Conservation (phyloP, 2,797 vertebrate genomes). For the Cyclopterus lumpus region DNA sequence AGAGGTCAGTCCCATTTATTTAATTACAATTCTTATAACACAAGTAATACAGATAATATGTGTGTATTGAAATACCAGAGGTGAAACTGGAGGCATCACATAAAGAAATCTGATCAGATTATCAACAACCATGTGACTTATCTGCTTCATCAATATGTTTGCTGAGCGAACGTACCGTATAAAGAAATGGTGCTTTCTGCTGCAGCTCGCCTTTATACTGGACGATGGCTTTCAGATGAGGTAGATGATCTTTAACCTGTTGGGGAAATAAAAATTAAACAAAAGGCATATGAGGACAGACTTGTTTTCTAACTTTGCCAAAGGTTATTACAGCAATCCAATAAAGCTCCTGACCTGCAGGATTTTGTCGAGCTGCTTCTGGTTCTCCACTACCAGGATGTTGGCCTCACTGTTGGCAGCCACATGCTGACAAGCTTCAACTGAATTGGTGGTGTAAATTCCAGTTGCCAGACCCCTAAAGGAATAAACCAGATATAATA, state of each 20-base stretch:
- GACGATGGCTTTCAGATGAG: slow-evolving; percentile 86
- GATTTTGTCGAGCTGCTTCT: slow-evolving; percentile 86
- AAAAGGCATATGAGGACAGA: background rate
- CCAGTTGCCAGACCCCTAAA: slow-evolving; percentile 82
- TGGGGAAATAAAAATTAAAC: slow-evolving; percentile 8
- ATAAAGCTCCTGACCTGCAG: slow-evolving; percentile 76
- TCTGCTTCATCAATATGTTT: slow-evolving; percentile 11
- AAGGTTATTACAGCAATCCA: background rate
- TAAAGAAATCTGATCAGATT: background rate
- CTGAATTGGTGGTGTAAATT: slow-evolving; percentile 86
- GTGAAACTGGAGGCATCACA: background rate
- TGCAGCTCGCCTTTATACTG: slow-evolving; percentile 85
- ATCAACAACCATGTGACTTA: background rate
- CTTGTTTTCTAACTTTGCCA: background rate
- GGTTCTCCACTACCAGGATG: slow-evolving; percentile 85
- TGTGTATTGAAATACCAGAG: background rate
- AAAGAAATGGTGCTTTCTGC: slow-evolving; percentile 74
- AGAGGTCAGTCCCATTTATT: background rate
- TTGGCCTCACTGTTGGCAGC: slow-evolving; percentile 82
- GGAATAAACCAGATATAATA: slow-evolving; percentile 16
- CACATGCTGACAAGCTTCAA: slow-evolving; percentile 85
- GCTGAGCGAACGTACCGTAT: slow-evolving; percentile 75
- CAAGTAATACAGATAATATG: background rate
- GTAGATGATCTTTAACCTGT: slow-evolving; percentile 84
- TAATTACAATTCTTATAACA: background rate